phyloP scores from a whole-genome alignment of 2,797 vertebrate species.

The Sebastes variabilis region DNA sequence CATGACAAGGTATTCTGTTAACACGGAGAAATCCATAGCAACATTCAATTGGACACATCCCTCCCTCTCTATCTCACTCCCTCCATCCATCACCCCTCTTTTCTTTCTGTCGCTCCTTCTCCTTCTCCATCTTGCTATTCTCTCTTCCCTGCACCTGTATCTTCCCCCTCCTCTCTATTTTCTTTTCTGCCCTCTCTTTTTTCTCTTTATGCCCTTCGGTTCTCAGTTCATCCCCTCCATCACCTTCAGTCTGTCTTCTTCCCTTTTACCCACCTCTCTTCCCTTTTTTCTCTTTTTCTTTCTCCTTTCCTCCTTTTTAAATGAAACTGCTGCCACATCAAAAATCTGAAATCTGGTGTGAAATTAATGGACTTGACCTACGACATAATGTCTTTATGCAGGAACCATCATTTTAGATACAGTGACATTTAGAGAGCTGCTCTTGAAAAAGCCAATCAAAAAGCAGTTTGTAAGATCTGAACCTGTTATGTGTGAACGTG shows the following conservation, averaged over 20 bases:
- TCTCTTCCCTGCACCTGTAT: neutral
- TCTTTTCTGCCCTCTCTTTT: neutral
- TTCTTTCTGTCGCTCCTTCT: neutral
- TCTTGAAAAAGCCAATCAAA: neutral
- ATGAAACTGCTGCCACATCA: neutral
- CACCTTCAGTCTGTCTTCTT: neutral
- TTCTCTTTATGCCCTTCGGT: neutral
- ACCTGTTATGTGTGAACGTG: neutral
- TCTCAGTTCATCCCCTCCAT: neutral
- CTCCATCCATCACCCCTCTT: constrained; percentile 40
- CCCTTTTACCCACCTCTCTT: neutral
- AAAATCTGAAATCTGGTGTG: neutral
- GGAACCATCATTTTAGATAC: neutral
- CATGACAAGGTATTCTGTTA: constrained; percentile 63
- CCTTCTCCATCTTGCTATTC: neutral
- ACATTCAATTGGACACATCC: constrained; percentile 30
- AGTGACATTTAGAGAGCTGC: neutral
- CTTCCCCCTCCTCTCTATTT: too few relatives aligned
- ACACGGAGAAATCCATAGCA: constrained; percentile 47
- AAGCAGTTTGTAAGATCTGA: neutral
- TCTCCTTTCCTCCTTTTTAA: neutral
- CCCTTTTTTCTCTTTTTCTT: neutral
- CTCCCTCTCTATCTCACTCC: neutral
- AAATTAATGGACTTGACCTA: constrained; percentile 7
- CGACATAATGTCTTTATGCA: neutral